These are phyloP conservation scores for Lepus oiostolus DNA, from an alignment of 2,797 vertebrate genomes.

Conservation along the genomic window DNA sequence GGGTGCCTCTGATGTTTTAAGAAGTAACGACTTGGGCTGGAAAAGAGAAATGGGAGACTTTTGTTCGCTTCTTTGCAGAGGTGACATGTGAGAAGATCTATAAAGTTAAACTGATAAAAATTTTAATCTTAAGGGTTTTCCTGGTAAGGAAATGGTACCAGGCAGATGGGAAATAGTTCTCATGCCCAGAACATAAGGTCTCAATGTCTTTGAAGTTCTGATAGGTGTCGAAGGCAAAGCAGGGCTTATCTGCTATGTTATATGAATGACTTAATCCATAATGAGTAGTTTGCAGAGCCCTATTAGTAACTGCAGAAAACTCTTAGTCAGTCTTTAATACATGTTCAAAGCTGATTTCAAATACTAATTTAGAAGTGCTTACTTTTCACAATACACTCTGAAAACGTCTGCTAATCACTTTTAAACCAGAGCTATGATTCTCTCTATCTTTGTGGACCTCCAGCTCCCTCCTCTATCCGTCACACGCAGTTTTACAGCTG, in stretches of 20 bases:
- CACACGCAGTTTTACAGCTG: neutral
- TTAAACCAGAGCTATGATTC: neutral
- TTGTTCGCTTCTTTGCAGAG: neutral
- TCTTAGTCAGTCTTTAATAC: neutral
- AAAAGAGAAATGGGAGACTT: neutral
- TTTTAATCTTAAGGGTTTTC: neutral
- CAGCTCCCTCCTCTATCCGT: neutral
- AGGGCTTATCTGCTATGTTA: neutral
- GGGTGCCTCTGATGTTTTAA: fast-evolving
- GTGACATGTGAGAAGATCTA: neutral
- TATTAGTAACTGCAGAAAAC: neutral
- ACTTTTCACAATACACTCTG: neutral
- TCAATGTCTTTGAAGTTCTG: neutral
- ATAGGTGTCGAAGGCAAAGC: neutral
- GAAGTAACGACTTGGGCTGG: neutral
- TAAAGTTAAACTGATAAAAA: neutral
- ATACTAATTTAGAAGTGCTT: neutral
- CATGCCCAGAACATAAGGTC: neutral
- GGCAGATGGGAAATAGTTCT: neutral
- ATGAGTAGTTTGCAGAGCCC: neutral
- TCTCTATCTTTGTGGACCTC: neutral
- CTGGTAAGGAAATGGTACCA: neutral
- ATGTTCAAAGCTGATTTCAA: neutral
- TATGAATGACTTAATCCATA: neutral
- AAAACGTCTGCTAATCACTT: neutral